Evolutionary conservation across 2,888 invertebrate species (phyloP).

Genomic region (Acleris holmiana): DNA sequence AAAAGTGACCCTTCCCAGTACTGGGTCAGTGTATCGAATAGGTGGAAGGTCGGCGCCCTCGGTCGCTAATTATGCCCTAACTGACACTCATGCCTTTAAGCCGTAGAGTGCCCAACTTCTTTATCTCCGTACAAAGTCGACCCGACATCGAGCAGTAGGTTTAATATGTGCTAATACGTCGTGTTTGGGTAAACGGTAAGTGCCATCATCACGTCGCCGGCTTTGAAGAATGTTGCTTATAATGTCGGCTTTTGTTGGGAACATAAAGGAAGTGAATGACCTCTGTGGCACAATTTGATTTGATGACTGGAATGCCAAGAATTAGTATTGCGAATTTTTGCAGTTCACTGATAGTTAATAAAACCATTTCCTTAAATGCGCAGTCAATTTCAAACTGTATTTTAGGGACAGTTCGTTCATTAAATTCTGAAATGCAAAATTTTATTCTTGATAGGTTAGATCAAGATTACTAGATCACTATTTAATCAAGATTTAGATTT

Average conservation of each 20-base stretch:
- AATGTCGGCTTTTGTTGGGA: conserved; percentile 28
- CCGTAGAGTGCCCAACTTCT: conserved; percentile 38
- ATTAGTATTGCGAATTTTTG: neutral
- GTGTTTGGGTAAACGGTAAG: conserved; percentile 60
- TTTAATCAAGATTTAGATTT: too few relatives aligned
- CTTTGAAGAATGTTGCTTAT: conserved; percentile 23
- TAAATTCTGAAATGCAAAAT: too few relatives aligned
- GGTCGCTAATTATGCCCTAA: conserved; percentile 72
- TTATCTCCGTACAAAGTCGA: too few relatives aligned
- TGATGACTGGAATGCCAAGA: neutral
- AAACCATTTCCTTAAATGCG: too few relatives aligned
- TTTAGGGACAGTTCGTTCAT: too few relatives aligned
- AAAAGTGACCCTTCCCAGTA: conserved; percentile 28
- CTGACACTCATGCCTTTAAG: conserved; percentile 67
- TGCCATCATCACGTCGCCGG: conserved; percentile 21
- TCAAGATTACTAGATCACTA: too few relatives aligned
- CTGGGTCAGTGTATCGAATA: conserved; percentile 63
- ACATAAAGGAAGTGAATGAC: neutral
- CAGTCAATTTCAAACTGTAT: too few relatives aligned
- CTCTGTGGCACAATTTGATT: neutral
- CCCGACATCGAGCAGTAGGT: too few relatives aligned
- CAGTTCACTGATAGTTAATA: neutral
- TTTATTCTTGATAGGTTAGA: too few relatives aligned
- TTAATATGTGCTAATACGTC: too few relatives aligned
- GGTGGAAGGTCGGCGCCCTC: conserved; percentile 69